Evolutionary conservation across 2,113 vertebrate species (phyloP), one percentile per base, ranked within the genome.

Genomic region (Himantopus leucocephalus): DNA sequence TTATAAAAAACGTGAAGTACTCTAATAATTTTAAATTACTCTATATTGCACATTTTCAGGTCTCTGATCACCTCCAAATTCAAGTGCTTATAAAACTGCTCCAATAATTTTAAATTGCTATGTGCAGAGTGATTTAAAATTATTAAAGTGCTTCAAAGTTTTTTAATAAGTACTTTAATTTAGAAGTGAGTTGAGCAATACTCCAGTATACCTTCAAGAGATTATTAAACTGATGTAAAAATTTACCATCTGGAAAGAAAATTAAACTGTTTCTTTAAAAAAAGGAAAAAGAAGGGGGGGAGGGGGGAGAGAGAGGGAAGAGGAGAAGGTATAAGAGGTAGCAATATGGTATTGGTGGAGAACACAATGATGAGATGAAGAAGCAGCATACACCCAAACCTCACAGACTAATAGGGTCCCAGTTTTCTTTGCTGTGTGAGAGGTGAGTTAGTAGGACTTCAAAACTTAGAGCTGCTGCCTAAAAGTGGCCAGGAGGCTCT

Each of bases 1-100:
- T 98, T 97, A 97, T 98, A 96, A 98, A 97, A 98, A 98, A 96
- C 66, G 89, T 97, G 95, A 97, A 98, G 97, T 96, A 96, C 90
- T 97, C 86, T 98, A 98, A 98, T 98, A 98, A 98, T 98, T 98
- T 98, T 91, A 97, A 98, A 98, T 98, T 97, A 96, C 93, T 97
- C 91, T 97, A 74, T 96, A 97, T 97, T 97, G 78, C 91, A 97
- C 96, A 96, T 97, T 97, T 98, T 98, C 95, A 98, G 96, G 95
- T 98, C 97, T 98, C 96, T 98, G 97, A 98, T 98, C 98, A 98
- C 96, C 96, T 98, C 94, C 92, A 97, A 98, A 98, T 98, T 98
- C 95, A 98, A 98, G 97, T 98, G 92, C 96, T 98, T 98, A 97
- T 97, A 97, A 98, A 97, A 98, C 96, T 95, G 82, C 91, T 98